Evolutionary conservation across 2,797 vertebrate species (phyloP).

Genomic region (Cossypha heuglini): DNA sequence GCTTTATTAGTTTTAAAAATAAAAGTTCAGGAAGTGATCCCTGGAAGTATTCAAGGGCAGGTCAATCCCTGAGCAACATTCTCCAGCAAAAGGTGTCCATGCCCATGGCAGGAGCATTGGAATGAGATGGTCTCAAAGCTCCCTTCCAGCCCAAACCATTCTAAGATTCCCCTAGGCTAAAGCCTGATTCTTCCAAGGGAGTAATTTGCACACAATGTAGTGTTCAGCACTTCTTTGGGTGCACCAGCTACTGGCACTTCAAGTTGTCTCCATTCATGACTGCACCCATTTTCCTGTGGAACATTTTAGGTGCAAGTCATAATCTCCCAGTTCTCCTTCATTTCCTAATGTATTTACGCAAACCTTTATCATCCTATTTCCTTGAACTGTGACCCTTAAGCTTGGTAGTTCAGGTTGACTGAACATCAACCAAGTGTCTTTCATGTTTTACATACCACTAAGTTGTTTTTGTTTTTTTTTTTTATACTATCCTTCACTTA

Average conservation of each 20-base stretch:
- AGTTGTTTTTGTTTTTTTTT: background rate
- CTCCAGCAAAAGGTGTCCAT: background rate
- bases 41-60: background rate
- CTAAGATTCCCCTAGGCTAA: background rate
- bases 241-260: background rate
- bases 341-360: background rate
- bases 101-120: background rate
- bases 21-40: background rate
- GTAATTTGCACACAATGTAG: fast-evolving
- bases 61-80: background rate
- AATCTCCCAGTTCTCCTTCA: background rate
- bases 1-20: background rate
- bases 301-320: background rate
- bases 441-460: background rate
- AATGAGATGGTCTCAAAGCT: background rate
- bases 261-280: background rate
- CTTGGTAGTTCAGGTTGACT: background rate
- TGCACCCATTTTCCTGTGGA: fast-evolving
- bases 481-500: background rate
- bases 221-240: background rate
- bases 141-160: background rate
- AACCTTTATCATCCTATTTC: background rate
- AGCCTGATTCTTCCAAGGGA: background rate
- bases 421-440: background rate
- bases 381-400: background rate